Evolutionary conservation across 2,888 invertebrate genomes (phyloP), one percentile per base, ranked within the genome.

Genomic region (Cantharis nigra): DNA sequence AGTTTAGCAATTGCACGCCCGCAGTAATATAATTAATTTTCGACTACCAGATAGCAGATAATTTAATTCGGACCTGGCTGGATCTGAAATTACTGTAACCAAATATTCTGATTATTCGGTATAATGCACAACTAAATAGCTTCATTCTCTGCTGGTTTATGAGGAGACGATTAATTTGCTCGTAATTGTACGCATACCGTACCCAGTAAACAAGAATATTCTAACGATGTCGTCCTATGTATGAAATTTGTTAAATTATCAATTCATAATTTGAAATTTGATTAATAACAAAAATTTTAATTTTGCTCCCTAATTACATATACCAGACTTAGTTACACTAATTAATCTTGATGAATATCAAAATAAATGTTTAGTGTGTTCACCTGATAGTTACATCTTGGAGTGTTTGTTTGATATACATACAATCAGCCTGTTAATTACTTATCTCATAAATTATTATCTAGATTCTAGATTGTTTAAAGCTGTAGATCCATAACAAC

Each of bases 131-230:
- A 64, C 71, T 71, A 75, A 75, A 75, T 75, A 71, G 71, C 71
- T 69, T 69, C 70, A 70, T 75, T 70, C 70, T 75, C 63, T 70
- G 11, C 63, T 49, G 71, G 71, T 71, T 72, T 72, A 71, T 63
- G 75, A 71, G 71, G 67, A 72, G 67, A 72, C 67, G 67, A 71
- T 75, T 75, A 75, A 75, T 75, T 75, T 71, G 70, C 63, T 33
- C 30, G 63, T 71, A 75, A 75, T 75, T 75, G 67, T 67, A 75
- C 71, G 75, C 69, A 75, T 75, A 71, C 62, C 75, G 33, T 69
- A 75, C 49, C 49, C 30, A 69, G 69, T 62, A 72, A 75, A 69
- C 71, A 63, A 75, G 71, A 72, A 65, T 33, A 28, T 63, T 63
- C 26, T 75, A 33, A 49, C 64, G 74, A 70, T 69, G 20, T 65